Evolutionary conservation across 2,888 invertebrate species (phyloP).

Genomic region (Harmothoe impar): DNA sequence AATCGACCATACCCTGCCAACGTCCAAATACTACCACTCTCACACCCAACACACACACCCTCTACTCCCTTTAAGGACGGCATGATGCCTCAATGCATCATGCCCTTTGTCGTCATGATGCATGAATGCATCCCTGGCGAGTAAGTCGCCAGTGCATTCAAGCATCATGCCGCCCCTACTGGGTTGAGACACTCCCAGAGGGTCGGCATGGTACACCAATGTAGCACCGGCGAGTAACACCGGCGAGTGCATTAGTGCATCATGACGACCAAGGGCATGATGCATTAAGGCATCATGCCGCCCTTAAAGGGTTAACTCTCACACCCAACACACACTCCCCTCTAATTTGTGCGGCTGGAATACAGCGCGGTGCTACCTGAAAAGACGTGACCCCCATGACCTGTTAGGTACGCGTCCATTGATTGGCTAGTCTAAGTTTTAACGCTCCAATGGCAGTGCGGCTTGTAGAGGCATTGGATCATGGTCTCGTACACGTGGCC

Average conservation of each 20-base stretch:
- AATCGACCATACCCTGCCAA: neutral
- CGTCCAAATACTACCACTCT: neutral
- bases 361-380: conserved; percentile 3
- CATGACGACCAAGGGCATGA: too few relatives aligned
- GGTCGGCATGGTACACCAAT: too few relatives aligned
- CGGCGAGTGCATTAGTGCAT: too few relatives aligned
- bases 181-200: too few relatives aligned
- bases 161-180: too few relatives aligned
- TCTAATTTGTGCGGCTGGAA: conserved; percentile 25
- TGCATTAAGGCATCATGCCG: too few relatives aligned
- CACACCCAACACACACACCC: neutral
- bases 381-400: conserved; percentile 58
- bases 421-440: conserved; percentile 34
- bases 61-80: too few relatives aligned
- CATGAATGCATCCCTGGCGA: too few relatives aligned
- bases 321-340: neutral
- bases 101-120: too few relatives aligned
- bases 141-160: too few relatives aligned
- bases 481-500: conserved; percentile 59
- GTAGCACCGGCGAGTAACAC: too few relatives aligned
- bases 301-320: neutral
- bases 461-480: conserved; percentile 37
- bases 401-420: conserved; percentile 37
- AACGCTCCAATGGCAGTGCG: conserved; percentile 37
- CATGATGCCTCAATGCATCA: too few relatives aligned